phyloP scores from a whole-genome alignment of 2,888 invertebrate genomes.

The Hanleya hanleyi region DNA sequence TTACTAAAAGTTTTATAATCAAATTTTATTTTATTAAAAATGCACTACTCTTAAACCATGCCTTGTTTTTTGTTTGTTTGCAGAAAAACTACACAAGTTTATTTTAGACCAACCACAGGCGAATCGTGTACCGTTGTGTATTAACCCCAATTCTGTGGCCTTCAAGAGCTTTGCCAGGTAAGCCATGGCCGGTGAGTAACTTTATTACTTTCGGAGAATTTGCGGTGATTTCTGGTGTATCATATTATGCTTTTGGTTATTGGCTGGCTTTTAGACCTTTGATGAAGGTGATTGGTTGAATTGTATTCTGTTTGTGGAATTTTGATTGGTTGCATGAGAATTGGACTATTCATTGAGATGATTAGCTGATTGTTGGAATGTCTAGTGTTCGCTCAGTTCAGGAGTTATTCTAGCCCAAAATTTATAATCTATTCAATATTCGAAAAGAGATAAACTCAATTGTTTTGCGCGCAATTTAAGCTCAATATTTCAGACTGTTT shows the following conservation, averaged over 20 bases:
- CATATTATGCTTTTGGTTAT: not conserved
- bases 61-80: constrained; percentile 68
- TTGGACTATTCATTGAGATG: not conserved
- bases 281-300: too few relatives aligned
- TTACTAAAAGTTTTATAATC: not conserved
- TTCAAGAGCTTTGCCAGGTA: constrained; percentile 99
- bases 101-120: constrained; percentile 95
- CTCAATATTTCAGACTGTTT: too few relatives aligned
- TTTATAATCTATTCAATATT: too few relatives aligned
- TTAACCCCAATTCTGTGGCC: constrained; percentile 99
- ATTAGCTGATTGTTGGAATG: not conserved
- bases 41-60: not conserved
- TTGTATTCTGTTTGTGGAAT: not conserved
- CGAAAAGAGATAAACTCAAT: too few relatives aligned
- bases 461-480: too few relatives aligned
- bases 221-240: too few relatives aligned
- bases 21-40: not conserved
- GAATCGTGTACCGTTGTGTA: constrained; percentile 97
- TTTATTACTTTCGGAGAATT: not conserved
- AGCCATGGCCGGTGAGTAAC: constrained; percentile 33
- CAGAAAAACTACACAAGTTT: constrained; percentile 99
- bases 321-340: not conserved
- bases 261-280: not conserved
- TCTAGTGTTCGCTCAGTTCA: not conserved
- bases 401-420: too few relatives aligned